Evolutionary conservation across 1,140 invertebrate species (phyloP).

Genomic region (Drosophila truncata): DNA sequence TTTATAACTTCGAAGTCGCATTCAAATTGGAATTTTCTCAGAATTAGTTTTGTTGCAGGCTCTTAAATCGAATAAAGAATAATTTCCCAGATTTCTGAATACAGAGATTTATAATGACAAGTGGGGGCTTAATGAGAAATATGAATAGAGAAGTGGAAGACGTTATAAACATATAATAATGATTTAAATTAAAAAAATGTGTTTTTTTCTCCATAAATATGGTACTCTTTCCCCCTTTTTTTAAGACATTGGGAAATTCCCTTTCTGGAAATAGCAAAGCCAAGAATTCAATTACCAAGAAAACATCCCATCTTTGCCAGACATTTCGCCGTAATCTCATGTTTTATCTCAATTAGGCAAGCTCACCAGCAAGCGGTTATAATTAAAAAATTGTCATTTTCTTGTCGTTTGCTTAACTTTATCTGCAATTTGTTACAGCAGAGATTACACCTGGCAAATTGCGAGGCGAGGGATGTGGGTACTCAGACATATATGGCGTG

Average conservation of each 20-base stretch:
- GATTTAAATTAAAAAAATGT: not conserved
- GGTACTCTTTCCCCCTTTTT: not conserved
- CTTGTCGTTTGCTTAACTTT: conserved; percentile 77
- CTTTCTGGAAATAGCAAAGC: not conserved
- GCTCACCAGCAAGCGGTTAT: conserved; percentile 44
- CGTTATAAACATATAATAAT: not conserved
- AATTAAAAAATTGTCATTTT: conserved; percentile 81
- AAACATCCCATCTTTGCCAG: conserved; percentile 17
- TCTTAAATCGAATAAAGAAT: conserved; percentile 15
- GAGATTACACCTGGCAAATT: conserved; percentile 77
- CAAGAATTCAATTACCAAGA: conserved; percentile 8
- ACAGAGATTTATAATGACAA: conserved; percentile 20
- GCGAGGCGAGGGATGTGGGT: not conserved
- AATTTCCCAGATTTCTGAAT: conserved; percentile 12
- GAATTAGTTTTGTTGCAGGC: conserved; percentile 60
- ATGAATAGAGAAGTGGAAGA: conserved; percentile 3
- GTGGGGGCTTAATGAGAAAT: not conserved
- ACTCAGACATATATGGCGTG: not conserved
- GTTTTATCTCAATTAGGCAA: conserved; percentile 35
- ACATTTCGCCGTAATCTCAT: conserved; percentile 31
- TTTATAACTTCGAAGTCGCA: conserved; percentile 50
- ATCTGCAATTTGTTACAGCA: conserved; percentile 69
- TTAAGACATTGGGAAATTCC: not conserved
- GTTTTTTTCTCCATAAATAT: not conserved
- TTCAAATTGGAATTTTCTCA: conserved; percentile 57